Conservation (phyloP, 2,888 invertebrate species). For the Idaea straminata region DNA sequence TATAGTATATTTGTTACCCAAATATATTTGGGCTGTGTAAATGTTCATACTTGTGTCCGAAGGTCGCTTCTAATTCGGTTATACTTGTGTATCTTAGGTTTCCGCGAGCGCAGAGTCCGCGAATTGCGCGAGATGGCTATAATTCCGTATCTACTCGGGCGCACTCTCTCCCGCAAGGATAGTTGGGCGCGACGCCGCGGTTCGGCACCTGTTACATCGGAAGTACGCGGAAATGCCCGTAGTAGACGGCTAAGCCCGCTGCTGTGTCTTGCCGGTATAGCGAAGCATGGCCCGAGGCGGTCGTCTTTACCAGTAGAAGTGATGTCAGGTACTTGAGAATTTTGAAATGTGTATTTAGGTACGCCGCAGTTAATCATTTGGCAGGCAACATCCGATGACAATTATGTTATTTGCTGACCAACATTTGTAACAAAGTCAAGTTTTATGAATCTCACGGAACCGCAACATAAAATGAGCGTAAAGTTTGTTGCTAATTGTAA, state of each 20-base stretch:
- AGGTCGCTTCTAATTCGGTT: no score
- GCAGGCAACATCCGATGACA: no score
- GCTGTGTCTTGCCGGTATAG: conserved; percentile 56
- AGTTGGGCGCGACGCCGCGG: conserved; percentile 44
- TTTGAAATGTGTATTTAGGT: conserved; percentile 21
- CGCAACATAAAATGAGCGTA: no score
- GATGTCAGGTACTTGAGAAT: conserved; percentile 61
- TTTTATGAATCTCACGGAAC: no score
- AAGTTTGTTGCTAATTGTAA: no score
- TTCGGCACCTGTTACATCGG: conserved; percentile 57
- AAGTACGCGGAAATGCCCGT: conserved; percentile 51
- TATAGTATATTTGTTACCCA: background rate
- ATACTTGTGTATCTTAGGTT: background rate
- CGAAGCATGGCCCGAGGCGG: conserved; percentile 50
- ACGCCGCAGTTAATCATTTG: background rate
- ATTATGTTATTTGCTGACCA: no score
- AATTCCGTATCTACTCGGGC: conserved; percentile 48
- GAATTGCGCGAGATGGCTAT: conserved; percentile 37
- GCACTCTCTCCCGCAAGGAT: conserved; percentile 38
- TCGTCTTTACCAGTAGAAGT: conserved; percentile 73
- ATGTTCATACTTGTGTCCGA: no score
- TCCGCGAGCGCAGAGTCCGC: conserved; percentile 52
- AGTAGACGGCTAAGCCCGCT: conserved; percentile 45
- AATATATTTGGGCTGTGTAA: no score
- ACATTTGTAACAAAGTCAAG: no score